Conservation (phyloP, 1,140 invertebrate species). For the Drosophila virilis region DNA sequence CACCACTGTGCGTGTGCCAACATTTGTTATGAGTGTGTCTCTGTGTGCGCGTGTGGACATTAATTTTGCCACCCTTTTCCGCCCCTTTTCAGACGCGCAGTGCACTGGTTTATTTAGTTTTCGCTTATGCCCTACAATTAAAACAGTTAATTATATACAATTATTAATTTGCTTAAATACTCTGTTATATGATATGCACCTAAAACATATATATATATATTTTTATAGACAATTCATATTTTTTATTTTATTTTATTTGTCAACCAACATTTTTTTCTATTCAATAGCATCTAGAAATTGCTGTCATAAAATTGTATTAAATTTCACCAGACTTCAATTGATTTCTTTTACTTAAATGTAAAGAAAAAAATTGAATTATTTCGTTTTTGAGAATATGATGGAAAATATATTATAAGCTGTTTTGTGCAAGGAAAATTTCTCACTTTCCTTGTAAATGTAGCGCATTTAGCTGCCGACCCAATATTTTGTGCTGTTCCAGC, state of each 20-base stretch:
- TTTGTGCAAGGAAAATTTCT: not conserved
- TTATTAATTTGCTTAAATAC: not conserved
- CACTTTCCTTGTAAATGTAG: not conserved
- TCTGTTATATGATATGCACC: not conserved
- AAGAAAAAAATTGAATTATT: too few relatives aligned
- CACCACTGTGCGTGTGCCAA: constrained; percentile 56
- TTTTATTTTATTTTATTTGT: not conserved
- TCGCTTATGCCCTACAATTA: constrained; percentile 22
- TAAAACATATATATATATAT: not conserved
- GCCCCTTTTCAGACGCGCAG: constrained; percentile 53
- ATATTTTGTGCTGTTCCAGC: not conserved
- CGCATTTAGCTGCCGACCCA: constrained; percentile 14
- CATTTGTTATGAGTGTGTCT: constrained; percentile 49
- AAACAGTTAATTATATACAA: not conserved
- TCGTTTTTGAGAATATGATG: too few relatives aligned
- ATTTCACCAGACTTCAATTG: too few relatives aligned
- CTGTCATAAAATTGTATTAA: too few relatives aligned
- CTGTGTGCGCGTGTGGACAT: constrained; percentile 44
- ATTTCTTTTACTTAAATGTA: too few relatives aligned
- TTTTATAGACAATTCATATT: not conserved
- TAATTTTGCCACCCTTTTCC: constrained; percentile 63
- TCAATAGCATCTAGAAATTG: too few relatives aligned
- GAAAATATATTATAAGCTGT: too few relatives aligned
- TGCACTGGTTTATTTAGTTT: constrained; percentile 41
- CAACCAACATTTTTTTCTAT: too few relatives aligned